Percentiles rank a stretch among this genome's conserved stretches.
These are phyloP conservation scores for Sylvia atricapilla DNA, from an alignment of 2,113 vertebrate species.

Conservation along the genomic window DNA sequence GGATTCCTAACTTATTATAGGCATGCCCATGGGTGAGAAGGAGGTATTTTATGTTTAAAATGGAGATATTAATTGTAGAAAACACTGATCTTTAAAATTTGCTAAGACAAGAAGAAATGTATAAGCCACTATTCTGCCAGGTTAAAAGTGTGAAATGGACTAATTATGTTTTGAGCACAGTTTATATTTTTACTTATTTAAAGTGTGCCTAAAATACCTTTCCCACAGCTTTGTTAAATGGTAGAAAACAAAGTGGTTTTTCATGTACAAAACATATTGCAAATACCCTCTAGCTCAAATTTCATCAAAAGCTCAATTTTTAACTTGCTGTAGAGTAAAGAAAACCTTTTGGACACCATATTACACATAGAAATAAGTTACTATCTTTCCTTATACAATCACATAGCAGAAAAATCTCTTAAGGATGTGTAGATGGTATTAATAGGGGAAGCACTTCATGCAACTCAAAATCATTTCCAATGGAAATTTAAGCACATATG, in stretches of 20 bases:
- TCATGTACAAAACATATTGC: neutral
- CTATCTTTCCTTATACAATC: neutral
- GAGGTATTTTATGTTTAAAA: neutral
- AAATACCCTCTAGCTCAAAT: neutral
- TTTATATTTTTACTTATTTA: neutral
- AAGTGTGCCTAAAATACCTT: neutral
- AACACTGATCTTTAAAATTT: neutral
- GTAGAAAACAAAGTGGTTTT: slow-evolving; percentile 35
- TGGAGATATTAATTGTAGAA: neutral
- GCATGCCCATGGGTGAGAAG: neutral
- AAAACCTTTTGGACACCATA: neutral
- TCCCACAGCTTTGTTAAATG: slow-evolving; percentile 11
- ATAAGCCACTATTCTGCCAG: neutral
- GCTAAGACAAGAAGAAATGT: neutral
- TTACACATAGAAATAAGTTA: neutral
- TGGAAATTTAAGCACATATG: neutral
- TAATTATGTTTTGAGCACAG: neutral
- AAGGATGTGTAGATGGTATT: neutral
- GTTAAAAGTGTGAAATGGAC: neutral
- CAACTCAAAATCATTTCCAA: neutral
- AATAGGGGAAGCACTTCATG: neutral
- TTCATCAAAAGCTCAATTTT: neutral
- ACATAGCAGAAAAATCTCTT: neutral
- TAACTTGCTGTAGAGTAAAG: neutral
- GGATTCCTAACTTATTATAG: neutral